These are phyloP conservation scores for Siphlonurus alternatus DNA, from an alignment of 2,888 invertebrate species.

Conservation along the genomic window DNA sequence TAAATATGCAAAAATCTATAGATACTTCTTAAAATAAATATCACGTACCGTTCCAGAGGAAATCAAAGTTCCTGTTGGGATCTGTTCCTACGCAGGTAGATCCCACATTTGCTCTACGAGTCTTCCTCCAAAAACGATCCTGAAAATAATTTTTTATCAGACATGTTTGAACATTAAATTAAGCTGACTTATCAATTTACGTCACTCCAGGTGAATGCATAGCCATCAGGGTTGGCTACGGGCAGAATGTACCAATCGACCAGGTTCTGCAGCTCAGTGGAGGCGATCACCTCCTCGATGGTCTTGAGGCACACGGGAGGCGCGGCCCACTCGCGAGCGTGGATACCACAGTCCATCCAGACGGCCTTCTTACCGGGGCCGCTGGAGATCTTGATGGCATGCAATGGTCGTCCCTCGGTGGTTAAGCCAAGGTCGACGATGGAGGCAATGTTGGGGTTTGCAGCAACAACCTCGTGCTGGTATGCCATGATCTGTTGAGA, in stretches of 20 bases:
- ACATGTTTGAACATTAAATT: not conserved
- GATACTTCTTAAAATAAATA: too few relatives aligned
- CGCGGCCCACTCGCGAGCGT: constrained; percentile 24
- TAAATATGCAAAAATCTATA: too few relatives aligned
- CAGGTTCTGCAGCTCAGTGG: constrained; percentile 20
- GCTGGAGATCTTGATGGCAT: constrained; percentile 21
- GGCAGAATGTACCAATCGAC: constrained; percentile 29
- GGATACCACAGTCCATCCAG: constrained; percentile 30
- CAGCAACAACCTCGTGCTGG: constrained; percentile 16
- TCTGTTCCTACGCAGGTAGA: constrained; percentile 17
- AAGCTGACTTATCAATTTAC: not conserved
- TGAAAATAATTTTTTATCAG: constrained; percentile 16
- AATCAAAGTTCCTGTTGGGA: constrained; percentile 25
- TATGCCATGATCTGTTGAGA: constrained; percentile 15
- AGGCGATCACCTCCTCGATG: constrained; percentile 1
- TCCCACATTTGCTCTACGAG: constrained; percentile 17
- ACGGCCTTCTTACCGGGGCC: constrained; percentile 24
- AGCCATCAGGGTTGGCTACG: constrained; percentile 28
- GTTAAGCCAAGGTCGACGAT: constrained; percentile 19
- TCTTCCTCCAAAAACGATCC: constrained; percentile 30
- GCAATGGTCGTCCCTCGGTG: constrained; percentile 19
- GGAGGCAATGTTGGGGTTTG: constrained; percentile 2
- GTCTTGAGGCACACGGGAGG: constrained; percentile 4
- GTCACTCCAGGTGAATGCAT: constrained; percentile 21
- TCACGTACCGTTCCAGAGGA: constrained; percentile 21